Evolutionary conservation across 92 coral and sea anemone genomes (phyloP).

Genomic region (Heteractis magnifica): DNA sequence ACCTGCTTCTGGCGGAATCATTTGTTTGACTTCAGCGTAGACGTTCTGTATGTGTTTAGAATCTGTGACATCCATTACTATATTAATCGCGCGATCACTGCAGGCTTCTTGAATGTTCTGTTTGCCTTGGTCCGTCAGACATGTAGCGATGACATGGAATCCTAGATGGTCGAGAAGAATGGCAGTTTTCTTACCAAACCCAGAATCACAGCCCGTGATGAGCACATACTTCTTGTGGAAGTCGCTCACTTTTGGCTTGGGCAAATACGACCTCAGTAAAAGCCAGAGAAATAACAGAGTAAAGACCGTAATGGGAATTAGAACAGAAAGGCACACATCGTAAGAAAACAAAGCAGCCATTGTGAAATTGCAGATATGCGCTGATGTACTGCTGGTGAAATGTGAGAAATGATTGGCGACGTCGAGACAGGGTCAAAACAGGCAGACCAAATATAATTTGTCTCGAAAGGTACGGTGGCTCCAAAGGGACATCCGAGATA

Average conservation of each 20-base stretch:
- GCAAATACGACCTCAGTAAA: neutral
- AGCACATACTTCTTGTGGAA: constrained; percentile 58
- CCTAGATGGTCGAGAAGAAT: constrained; percentile 70
- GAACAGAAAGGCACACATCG: neutral
- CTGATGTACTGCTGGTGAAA: neutral
- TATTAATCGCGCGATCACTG: constrained; percentile 55
- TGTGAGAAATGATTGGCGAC: neutral
- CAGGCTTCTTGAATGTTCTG: constrained; percentile 40
- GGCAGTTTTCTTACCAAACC: constrained; percentile 72
- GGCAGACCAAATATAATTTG: neutral
- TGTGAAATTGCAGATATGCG: neutral
- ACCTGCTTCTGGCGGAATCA: constrained; percentile 3
- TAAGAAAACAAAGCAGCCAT: neutral
- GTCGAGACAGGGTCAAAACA: neutral
- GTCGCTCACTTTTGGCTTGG: constrained; percentile 17
- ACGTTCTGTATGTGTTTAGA: constrained; percentile 47
- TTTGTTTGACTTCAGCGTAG: neutral
- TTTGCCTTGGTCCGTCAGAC: constrained; percentile 73
- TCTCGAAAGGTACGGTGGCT: no score
- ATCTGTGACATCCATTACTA: constrained; percentile 70
- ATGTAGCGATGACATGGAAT: constrained; percentile 74
- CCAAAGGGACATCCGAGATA: no score
- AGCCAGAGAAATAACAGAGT: neutral
- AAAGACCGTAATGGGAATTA: neutral
- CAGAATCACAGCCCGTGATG: constrained; percentile 87